These are phyloP conservation scores for Cydia amplana DNA, from an alignment of 1,140 invertebrate genomes.

Conservation along the genomic window DNA sequence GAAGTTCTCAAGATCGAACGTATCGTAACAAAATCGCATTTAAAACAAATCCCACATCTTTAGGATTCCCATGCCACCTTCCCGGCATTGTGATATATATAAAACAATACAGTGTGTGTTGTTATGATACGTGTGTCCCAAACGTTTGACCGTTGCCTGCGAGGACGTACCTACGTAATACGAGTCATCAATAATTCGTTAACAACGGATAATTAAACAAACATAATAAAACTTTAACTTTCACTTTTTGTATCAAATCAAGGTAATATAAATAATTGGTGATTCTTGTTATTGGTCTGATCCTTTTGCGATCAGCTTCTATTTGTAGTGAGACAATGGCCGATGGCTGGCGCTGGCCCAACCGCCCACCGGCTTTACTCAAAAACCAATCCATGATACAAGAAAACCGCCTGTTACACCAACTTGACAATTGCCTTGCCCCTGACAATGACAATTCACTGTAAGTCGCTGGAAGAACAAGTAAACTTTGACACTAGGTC, in stretches of 20 bases:
- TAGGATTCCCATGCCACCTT: neutral
- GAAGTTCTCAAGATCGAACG: neutral
- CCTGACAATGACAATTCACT: too few relatives aligned
- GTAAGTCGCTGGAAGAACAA: too few relatives aligned
- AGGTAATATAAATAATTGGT: too few relatives aligned
- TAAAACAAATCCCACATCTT: neutral
- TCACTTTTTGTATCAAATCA: too few relatives aligned
- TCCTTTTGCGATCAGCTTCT: neutral
- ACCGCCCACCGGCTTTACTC: neutral
- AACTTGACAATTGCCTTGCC: neutral
- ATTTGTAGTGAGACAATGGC: neutral
- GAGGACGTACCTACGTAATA: neutral
- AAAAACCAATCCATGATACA: neutral
- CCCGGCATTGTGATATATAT: constrained; percentile 1
- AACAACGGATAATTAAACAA: too few relatives aligned
- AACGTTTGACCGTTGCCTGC: neutral
- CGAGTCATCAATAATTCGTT: too few relatives aligned
- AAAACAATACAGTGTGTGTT: neutral
- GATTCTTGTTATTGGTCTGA: neutral
- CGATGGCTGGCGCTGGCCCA: neutral
- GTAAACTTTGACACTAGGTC: too few relatives aligned
- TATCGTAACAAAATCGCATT: neutral
- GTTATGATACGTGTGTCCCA: neutral
- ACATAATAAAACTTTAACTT: too few relatives aligned
- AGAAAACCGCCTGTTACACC: neutral